Percentiles rank a stretch among this genome's conserved stretches.
These are phyloP conservation scores for Spheniscus humboldti DNA, from an alignment of 2,797 vertebrate species.

Conservation along the genomic window DNA sequence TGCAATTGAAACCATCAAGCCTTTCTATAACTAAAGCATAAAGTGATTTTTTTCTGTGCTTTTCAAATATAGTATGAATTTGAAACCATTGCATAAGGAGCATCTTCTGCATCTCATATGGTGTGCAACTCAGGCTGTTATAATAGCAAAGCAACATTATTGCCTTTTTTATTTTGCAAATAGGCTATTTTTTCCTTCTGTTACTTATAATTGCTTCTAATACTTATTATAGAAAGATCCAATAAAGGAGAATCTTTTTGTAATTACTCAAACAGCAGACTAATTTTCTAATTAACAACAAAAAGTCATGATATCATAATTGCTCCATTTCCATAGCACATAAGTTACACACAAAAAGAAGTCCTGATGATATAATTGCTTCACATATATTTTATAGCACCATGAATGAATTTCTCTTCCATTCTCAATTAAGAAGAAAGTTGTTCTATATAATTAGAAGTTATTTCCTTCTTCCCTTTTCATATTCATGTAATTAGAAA, in stretches of 20 bases:
- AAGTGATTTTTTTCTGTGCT: not conserved
- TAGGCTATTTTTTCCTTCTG: slow-evolving; percentile 17
- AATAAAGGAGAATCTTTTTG: slow-evolving; percentile 13
- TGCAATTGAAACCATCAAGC: not conserved
- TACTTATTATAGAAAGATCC: slow-evolving; percentile 26
- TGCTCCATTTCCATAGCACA: slow-evolving; percentile 3
- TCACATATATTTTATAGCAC: not conserved
- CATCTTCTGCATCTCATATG: not conserved
- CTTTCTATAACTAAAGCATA: not conserved
- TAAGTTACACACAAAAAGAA: slow-evolving; percentile 32
- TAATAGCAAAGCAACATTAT: not conserved
- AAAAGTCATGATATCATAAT: slow-evolving; percentile 49
- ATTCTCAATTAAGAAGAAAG: slow-evolving; percentile 1
- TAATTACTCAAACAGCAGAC: slow-evolving; percentile 36
- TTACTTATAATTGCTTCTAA: slow-evolving; percentile 44
- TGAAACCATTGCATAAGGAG: not conserved
- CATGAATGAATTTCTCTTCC: slow-evolving; percentile 3
- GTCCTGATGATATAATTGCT: slow-evolving; percentile 36
- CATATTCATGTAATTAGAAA: slow-evolving; percentile 10
- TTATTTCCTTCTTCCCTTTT: slow-evolving; percentile 22
- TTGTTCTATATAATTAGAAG: slow-evolving; percentile 28
- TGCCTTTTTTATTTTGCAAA: slow-evolving; percentile 35
- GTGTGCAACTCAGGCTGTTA: not conserved
- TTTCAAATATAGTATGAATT: not conserved
- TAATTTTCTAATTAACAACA: slow-evolving; percentile 61